Conservation (phyloP, 2,113 vertebrate genomes). For the Jaculus jaculus region DNA sequence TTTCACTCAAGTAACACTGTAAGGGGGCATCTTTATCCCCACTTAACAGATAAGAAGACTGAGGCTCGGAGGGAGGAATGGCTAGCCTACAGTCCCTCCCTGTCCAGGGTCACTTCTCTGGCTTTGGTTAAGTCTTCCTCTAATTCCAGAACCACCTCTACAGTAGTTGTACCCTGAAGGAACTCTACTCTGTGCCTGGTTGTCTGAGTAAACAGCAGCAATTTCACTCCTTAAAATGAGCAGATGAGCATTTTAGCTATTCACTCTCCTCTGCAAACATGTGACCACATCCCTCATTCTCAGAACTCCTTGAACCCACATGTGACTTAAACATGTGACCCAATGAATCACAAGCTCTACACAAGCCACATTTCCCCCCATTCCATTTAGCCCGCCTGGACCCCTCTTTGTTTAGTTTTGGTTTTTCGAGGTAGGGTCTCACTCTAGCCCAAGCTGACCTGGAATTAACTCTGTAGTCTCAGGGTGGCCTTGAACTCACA, state of each 20-base stretch:
- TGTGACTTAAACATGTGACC: conserved; percentile 13
- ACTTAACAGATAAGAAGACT: conserved; percentile 34
- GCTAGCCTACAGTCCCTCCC: neutral
- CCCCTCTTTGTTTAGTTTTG: too few species aligned
- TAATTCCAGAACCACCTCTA: neutral
- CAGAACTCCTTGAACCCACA: neutral
- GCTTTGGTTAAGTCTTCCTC: neutral
- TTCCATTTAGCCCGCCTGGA: neutral
- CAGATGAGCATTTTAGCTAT: neutral
- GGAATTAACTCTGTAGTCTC: too few species aligned
- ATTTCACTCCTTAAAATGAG: neutral
- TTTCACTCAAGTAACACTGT: conserved; percentile 16
- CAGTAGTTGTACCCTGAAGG: conserved; percentile 24
- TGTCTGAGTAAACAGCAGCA: neutral
- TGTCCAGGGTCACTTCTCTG: neutral
- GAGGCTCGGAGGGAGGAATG: neutral
- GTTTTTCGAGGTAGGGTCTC: too few species aligned
- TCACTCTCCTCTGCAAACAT: neutral
- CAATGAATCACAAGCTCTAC: conserved; percentile 16
- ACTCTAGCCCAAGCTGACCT: too few species aligned
- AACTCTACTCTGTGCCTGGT: neutral
- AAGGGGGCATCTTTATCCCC: neutral
- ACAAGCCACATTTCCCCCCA: neutral
- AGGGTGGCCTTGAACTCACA: too few species aligned
- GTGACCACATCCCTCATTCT: neutral